Percentiles rank a stretch among this genome's conserved stretches.
phyloP scores from a whole-genome alignment of 2,888 invertebrate genomes.

The Chelonus formosanus region DNA sequence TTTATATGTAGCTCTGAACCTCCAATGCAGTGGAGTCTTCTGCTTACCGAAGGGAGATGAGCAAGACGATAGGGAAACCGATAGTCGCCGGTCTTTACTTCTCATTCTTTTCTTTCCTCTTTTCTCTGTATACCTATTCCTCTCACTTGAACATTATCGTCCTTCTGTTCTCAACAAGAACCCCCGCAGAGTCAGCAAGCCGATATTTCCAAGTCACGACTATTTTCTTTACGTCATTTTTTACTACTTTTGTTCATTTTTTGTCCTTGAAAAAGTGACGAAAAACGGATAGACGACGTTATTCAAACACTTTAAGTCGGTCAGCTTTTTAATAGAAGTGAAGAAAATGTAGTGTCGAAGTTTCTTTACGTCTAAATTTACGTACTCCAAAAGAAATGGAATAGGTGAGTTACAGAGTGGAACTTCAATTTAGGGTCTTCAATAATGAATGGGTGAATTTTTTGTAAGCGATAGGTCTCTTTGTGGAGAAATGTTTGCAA shows the following conservation, averaged over 20 bases:
- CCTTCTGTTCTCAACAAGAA: conserved; percentile 45
- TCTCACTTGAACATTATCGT: conserved; percentile 38
- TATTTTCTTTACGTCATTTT: conserved; percentile 39
- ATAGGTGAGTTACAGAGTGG: too few species aligned
- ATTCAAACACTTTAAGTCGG: conserved; percentile 22
- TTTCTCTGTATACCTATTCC: conserved; percentile 17
- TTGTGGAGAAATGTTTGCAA: too few species aligned
- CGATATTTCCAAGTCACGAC: conserved; percentile 33
- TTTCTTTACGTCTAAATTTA: too few species aligned
- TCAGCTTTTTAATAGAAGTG: conserved; percentile 6
- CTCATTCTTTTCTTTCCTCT: conserved; percentile 20
- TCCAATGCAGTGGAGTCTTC: conserved; percentile 26
- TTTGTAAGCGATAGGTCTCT: too few species aligned
- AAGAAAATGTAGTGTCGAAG: too few species aligned
- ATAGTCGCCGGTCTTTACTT: conserved; percentile 52
- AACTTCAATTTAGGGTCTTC: too few species aligned
- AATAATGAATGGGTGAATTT: too few species aligned
- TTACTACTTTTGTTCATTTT: conserved; percentile 27
- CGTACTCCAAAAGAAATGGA: too few species aligned
- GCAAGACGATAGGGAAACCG: conserved; percentile 59
- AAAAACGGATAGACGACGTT: conserved; percentile 6
- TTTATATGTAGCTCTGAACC: conserved; percentile 46
- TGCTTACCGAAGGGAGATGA: conserved; percentile 52
- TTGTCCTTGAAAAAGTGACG: conserved; percentile 24
- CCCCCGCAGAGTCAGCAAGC: conserved; percentile 51